A percentile compares a stretch with the other conserved stretches of the same genome.
These are phyloP conservation scores for Drosophila pseudotalamancana DNA, from an alignment of 2,888 invertebrate species.

Conservation along the genomic window DNA sequence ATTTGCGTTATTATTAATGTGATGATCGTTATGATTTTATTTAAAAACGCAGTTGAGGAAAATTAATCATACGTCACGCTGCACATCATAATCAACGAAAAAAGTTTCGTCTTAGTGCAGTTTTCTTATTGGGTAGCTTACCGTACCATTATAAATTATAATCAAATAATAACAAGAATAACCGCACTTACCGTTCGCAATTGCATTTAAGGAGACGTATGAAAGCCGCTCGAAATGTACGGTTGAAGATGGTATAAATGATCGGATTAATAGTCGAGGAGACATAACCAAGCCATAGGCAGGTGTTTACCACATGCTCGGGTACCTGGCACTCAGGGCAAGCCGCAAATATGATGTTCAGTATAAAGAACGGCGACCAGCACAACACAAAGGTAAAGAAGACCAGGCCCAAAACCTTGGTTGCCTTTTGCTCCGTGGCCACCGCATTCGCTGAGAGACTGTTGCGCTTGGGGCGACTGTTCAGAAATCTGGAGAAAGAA, in stretches of 20 bases:
- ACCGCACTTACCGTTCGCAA: conserved; percentile 88
- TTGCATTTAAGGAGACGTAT: conserved; percentile 90
- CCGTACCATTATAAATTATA: conserved; percentile 41
- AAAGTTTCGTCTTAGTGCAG: conserved; percentile 3
- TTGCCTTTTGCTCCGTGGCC: conserved; percentile 97
- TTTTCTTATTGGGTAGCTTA: background rate
- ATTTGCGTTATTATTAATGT: conserved; percentile 20
- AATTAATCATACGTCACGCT: conserved; percentile 74
- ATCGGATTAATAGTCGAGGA: conserved; percentile 97
- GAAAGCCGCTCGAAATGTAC: conserved; percentile 94
- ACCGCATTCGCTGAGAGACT: conserved; percentile 91
- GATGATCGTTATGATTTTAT: conserved; percentile 41
- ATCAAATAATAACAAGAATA: background rate
- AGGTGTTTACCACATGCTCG: conserved; percentile 89
- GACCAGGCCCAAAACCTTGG: conserved; percentile 93
- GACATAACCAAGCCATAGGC: conserved; percentile 96
- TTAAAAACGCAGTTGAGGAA: conserved; percentile 35
- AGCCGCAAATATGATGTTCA: conserved; percentile 94
- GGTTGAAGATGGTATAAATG: conserved; percentile 96
- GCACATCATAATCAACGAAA: conserved; percentile 49
- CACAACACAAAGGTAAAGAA: conserved; percentile 97
- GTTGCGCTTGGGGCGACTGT: conserved; percentile 89
- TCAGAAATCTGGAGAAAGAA: conserved; percentile 86
- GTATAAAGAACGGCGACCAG: conserved; percentile 96
- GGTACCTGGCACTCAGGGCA: conserved; percentile 92